Base-by-base conservation (phyloP, 2,888 invertebrate species). In the Plemyria rubiginata region DNA sequence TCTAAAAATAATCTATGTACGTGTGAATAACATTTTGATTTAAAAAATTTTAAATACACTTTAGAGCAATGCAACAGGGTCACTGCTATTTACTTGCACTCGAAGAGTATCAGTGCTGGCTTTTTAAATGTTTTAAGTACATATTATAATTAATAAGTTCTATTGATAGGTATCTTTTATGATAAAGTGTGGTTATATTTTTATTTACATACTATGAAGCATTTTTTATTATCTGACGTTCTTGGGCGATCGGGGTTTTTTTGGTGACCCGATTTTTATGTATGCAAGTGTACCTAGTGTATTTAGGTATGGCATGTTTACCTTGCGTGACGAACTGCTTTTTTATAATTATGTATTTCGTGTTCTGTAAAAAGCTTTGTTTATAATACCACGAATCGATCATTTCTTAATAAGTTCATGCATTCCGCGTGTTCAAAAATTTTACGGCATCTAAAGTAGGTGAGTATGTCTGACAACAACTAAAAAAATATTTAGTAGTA, bases 271-370 rank as follows among this genome's bases (percentile, higher is more conserved):
- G 9, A 3, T 4, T 45, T 16, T 45, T 16, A 16, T 11, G 7
- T 45, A 9, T 15, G 22, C 9, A 16, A 45, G 15, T 16, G 11
- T 65, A 52, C 58, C 28, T 38, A 43, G 28, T 57, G 51, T 59
- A 59, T 65, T 12, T n/a, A 43, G 13, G 61, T 62, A 66, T 57
- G 29, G 62, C 70, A 66, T 68, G 66, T 54, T 62, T 50, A n/a
- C 41, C 13, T 65, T 61, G 66, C 70, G 68, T 68, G 70, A 66
- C 58, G 9, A 61, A 55, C 54, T 52, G 58, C 43, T 62, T 56
- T 50, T 62, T 60, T 65, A 56, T 43, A 61, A 61, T 56, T 62
- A 62, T 56, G 46, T n/a, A 59, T 54, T 58, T 49, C 38, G 49
- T 54, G 58, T 51, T 38, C 28, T 58, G 32, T 45, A 54, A 28